phyloP scores from a whole-genome alignment of 2,797 vertebrate species.

The Malacoraja senta region DNA sequence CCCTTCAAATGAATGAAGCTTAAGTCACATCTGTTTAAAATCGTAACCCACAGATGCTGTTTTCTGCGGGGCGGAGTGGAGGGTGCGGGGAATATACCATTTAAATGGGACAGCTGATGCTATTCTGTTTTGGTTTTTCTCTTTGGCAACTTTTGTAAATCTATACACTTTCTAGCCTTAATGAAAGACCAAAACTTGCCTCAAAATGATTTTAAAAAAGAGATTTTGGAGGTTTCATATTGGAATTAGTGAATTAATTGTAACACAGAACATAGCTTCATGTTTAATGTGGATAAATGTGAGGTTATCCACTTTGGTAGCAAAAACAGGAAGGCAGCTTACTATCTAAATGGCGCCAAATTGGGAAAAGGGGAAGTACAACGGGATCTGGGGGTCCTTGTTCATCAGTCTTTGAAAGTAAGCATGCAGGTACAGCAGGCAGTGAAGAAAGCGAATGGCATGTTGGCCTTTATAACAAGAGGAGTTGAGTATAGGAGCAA shows the following conservation, averaged over 20 bases:
- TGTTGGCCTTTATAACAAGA: no score
- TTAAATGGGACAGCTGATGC: not conserved
- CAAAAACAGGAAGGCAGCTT: no score
- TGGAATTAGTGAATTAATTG: not conserved
- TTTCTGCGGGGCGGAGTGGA: not conserved
- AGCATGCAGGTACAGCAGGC: no score
- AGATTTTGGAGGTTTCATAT: not conserved
- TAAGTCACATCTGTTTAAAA: not conserved
- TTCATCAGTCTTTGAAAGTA: no score
- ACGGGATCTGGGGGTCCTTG: no score
- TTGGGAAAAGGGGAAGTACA: no score
- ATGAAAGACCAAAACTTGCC: not conserved
- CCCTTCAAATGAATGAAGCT: not conserved
- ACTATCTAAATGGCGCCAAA: no score
- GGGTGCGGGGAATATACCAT: not conserved
- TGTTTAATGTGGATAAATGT: no score
- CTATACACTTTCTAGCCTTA: not conserved
- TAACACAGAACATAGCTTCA: no score
- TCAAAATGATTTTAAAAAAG: not conserved
- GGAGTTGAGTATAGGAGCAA: no score
- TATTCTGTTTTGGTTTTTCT: not conserved
- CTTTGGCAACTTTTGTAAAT: not conserved
- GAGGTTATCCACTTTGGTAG: no score
- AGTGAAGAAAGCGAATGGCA: no score
- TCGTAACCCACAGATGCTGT: not conserved